Evolutionary conservation across 2,797 vertebrate genomes (phyloP).

Genomic region (Tinamus major): DNA sequence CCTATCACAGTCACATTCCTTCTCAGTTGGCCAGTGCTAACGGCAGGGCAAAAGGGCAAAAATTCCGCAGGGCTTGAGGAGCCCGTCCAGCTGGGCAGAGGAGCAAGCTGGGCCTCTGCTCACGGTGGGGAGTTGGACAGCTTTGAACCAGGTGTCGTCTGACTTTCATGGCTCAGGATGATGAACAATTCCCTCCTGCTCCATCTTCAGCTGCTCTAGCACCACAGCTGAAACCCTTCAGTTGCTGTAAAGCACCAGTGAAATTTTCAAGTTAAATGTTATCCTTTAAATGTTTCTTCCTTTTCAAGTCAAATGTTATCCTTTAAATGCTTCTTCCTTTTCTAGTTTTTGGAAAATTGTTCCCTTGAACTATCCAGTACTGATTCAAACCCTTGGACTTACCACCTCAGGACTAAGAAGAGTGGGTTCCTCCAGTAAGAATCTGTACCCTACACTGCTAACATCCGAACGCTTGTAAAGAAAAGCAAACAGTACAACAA

Average conservation of each 20-base stretch:
- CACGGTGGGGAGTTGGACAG: rapidly evolving
- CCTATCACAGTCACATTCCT: background rate
- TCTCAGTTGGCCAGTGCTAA: rapidly evolving
- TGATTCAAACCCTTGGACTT: background rate
- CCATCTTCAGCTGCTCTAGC: background rate
- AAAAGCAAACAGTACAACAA: background rate
- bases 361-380: background rate
- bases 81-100: no score
- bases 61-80: background rate
- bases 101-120: background rate
- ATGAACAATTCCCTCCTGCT: background rate
- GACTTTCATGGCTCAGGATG: background rate
- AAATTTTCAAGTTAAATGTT: background rate
- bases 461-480: background rate
- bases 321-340: background rate
- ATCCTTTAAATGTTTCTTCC: no score
- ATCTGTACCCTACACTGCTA: background rate
- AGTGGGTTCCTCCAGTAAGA: background rate
- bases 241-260: background rate
- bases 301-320: background rate
- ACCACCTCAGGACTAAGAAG: background rate
- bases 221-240: background rate
- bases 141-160: rapidly evolving
- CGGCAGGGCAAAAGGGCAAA: background rate
- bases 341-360: background rate